Evolutionary conservation across 1,140 invertebrate genomes (phyloP), one percentile per base, ranked within the genome.

Genomic region (Dinoponera quadriceps): DNA sequence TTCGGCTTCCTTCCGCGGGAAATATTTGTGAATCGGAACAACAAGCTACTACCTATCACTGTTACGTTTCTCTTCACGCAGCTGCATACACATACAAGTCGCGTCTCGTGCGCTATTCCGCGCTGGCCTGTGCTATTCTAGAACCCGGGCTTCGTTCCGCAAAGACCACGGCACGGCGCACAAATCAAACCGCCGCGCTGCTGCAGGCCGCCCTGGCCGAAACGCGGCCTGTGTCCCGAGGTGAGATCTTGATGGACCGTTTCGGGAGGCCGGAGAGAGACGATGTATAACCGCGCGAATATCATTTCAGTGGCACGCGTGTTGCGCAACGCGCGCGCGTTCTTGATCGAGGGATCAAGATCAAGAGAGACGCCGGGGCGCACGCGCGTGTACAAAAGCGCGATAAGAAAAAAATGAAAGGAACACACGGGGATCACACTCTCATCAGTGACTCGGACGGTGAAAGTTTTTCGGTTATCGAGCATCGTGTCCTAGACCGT

Each of bases 391-490:
- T 20, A 16, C n/a, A 33, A 44, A n/a, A n/a, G n/a, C 38, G 13
- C 22, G 51, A 29, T 29, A 59, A 62, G 20, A 66, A 49, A 16
- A 49, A 18, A 66, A n/a, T n/a, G n/a, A n/a, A 62, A 78, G 38
- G 38, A 71, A 29, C n/a, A 29, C 16, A 13, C 25, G 20, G 38
- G 33, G 54, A 85, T 73, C 86, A 25, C 73, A 55, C 55, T 84
- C 88, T 62, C 73, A 75, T 77, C 78, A 55, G 55, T 22, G 68
- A n/a, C 75, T 82, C 77, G 77, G 84, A 90, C 85, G 88, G 90
- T 91, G 91, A 92, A 92, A 92, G 91, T 91, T 92, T 91, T 88
- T 90, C 66, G 78, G 89, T 86, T 91, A 92, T 91, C 91, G 84
- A 91, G 90, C 87, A 88, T 84, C 87, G 83, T 88, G 90, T 89